Evolutionary conservation across 2,113 vertebrate genomes (phyloP).

Genomic region (Alethe castanea): DNA sequence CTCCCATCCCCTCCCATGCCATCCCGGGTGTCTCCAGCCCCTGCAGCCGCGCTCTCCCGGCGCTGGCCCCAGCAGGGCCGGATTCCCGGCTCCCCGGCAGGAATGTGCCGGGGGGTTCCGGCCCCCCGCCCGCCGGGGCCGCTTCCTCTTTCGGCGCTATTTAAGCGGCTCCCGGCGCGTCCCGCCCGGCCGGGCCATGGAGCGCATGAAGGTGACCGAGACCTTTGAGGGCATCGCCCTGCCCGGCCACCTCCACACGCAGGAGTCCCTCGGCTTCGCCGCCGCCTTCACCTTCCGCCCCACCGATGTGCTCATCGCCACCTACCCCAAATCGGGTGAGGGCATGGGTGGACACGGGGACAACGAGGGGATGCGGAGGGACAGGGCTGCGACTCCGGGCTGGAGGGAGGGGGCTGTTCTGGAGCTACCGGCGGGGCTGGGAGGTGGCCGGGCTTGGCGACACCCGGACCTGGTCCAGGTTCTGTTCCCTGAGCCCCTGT

Average conservation of each 20-base stretch:
- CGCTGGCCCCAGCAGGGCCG: neutral
- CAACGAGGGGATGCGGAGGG: neutral
- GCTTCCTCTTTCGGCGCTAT: constrained; percentile 41
- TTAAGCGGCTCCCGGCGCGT: neutral
- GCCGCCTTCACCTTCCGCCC: constrained; percentile 73
- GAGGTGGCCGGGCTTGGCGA: neutral
- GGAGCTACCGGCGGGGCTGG: neutral
- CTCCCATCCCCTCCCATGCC: fast-evolving
- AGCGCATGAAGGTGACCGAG: constrained; percentile 76
- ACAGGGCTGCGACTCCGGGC: neutral
- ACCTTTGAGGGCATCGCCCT: constrained; percentile 71
- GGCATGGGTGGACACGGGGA: neutral
- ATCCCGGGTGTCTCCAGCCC: neutral
- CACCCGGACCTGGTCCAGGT: neutral
- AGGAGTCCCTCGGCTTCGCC: constrained; percentile 75
- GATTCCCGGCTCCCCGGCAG: neutral
- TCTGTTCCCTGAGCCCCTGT: neutral
- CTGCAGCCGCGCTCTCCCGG: neutral
- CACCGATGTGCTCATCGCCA: constrained; percentile 78
- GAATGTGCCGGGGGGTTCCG: constrained; percentile 14
- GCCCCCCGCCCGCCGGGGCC: neutral
- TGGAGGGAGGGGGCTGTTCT: neutral
- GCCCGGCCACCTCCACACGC: constrained; percentile 81
- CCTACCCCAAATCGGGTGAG: constrained; percentile 88
- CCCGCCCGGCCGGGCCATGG: constrained; percentile 59